These are phyloP conservation scores for Rhinolophus ferrumequinum DNA, from an alignment of 2,113 vertebrate species.

Conservation along the genomic window DNA sequence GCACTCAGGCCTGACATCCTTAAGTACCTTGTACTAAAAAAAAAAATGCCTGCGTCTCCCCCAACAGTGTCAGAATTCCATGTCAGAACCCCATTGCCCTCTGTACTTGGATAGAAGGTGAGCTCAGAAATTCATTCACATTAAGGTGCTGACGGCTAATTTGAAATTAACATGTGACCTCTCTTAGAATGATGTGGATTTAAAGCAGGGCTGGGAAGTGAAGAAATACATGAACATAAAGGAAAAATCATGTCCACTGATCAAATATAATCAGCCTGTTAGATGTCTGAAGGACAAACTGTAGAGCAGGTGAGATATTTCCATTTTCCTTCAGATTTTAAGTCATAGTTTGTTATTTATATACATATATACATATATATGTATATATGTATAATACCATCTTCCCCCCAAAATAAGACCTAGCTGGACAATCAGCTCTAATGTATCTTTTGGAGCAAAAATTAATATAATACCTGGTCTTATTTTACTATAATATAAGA, in stretches of 20 bases:
- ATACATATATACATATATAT: background rate
- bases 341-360: too few relatives aligned
- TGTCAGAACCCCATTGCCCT: background rate
- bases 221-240: background rate
- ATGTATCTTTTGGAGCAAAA: too few relatives aligned
- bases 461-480: too few relatives aligned
- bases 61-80: rapidly evolving
- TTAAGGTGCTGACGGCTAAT: background rate
- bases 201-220: background rate
- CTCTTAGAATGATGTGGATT: background rate
- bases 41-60: too few relatives aligned
- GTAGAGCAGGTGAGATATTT: rapidly evolving
- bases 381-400: too few relatives aligned
- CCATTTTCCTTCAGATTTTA: background rate
- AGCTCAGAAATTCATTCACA: background rate
- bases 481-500: too few relatives aligned
- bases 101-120: background rate
- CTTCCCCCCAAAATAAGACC: too few relatives aligned
- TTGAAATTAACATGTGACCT: background rate
- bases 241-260: background rate
- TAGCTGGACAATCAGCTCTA: too few relatives aligned
- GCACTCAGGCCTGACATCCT: too few relatives aligned
- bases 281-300: background rate
- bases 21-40: background rate
- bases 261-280: background rate